Base-by-base conservation (phyloP, 1,140 invertebrate species). In the Harpegnathos saltator region DNA sequence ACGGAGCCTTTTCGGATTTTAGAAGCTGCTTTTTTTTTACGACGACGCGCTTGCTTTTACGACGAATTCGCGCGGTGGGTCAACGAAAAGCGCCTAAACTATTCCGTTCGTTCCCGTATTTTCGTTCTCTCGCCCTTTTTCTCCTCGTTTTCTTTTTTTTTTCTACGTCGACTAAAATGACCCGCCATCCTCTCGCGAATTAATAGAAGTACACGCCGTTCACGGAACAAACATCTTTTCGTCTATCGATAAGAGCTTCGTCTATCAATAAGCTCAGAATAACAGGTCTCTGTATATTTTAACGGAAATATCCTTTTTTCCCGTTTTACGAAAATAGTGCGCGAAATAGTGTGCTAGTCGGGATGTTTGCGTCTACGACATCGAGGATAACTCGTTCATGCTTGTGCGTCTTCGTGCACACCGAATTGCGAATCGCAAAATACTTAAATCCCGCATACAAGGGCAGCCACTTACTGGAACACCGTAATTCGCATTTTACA, bases 371-470 rank as follows among this genome's bases (percentile, higher is more conserved):
- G 1, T 33, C 19, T 33, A 19, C 38, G n/a, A n/a, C n/a, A n/a
- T n/a, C 50, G 4, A 56, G 22, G 19, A 58, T 56, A 75, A 75
- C 58, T 19, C 58, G 19, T 24, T 24, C 12, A 44, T 56, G 22
- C 12, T 17, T 7, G 29, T 33, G 29, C 29, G 29, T 33, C n/a
- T n/a, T n/a, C n/a, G n/a, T n/a, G n/a, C n/a, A n/a, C n/a, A 78
- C 29, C 29, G 63, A 29, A 78, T n/a, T n/a, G n/a, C 50, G 50
- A 54, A 50, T 68, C 52, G 17, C 50, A 44, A 78, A 78, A 68
- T 68, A 78, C 63, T 78, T 68, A 78, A 78, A 78, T 69, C 63
- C 29, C 74, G 17, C 63, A 65, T 66, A 29, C 61, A 66, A 77
- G 61, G 24, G 50, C 33, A 33, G 44, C 29, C 22, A 69, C 75